Evolutionary conservation across 2,113 vertebrate species (phyloP).

Genomic region (Paralichthys olivaceus): DNA sequence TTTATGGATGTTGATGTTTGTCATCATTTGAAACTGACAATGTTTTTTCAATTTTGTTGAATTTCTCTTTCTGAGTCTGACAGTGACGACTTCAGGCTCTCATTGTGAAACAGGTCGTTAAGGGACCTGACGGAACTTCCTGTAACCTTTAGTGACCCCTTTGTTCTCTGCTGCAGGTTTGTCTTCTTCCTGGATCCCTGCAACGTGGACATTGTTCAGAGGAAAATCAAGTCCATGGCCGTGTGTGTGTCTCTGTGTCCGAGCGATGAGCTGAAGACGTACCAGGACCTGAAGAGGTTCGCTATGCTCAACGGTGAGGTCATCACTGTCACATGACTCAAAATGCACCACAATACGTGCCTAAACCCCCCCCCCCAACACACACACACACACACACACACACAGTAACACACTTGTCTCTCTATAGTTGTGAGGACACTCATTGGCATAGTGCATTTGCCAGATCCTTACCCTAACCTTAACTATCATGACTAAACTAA

Average conservation of each 20-base stretch:
- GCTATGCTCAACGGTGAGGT: slow-evolving; percentile 91
- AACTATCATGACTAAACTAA: too few relatives aligned
- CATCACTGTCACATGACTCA: slow-evolving; percentile 1
- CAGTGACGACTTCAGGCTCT: too few relatives aligned
- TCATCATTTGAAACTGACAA: too few relatives aligned
- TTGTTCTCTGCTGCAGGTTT: slow-evolving; percentile 82
- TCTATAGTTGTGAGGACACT: too few relatives aligned
- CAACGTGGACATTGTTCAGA: slow-evolving; percentile 92
- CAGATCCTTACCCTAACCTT: too few relatives aligned
- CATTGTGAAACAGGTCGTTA: too few relatives aligned
- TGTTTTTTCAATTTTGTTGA: too few relatives aligned
- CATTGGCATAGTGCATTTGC: too few relatives aligned
- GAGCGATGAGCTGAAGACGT: slow-evolving; percentile 86
- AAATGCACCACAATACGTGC: neutral
- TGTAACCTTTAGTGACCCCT: neutral
- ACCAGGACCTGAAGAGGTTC: slow-evolving; percentile 92
- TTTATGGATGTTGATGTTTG: too few relatives aligned
- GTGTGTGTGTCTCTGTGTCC: slow-evolving; percentile 95
- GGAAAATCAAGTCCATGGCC: slow-evolving; percentile 93
- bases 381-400: slow-evolving; percentile 39
- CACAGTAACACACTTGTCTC: slow-evolving; percentile 33
- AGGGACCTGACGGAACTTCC: neutral
- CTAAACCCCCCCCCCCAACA: neutral
- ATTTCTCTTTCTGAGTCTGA: too few relatives aligned
- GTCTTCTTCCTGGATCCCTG: slow-evolving; percentile 99